phyloP scores from a whole-genome alignment of 1,140 invertebrate genomes.

The Sinonovacula constricta region DNA sequence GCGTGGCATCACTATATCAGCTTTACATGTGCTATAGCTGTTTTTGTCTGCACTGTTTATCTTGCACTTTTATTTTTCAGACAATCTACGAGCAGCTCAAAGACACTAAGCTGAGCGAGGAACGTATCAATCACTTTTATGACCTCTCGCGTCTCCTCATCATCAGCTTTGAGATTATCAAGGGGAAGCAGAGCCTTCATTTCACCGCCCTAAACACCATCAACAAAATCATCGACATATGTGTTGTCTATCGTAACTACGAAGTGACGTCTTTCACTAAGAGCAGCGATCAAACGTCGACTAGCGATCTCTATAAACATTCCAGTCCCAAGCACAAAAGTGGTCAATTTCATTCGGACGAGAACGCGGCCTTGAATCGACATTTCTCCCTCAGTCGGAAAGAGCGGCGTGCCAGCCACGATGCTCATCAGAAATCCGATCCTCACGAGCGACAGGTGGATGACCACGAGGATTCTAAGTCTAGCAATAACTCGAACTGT shows the following conservation, averaged over 20 bases:
- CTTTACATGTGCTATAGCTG: too few species aligned
- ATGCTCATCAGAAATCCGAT: conserved; percentile 45
- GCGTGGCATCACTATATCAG: too few species aligned
- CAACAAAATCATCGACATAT: conserved; percentile 83
- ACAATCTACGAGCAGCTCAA: conserved; percentile 74
- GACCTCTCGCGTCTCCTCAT: conserved; percentile 80
- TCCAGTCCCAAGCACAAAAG: conserved; percentile 52
- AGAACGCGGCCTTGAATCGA: conserved; percentile 37
- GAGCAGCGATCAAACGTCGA: conserved; percentile 50
- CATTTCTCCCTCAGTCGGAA: conserved; percentile 42
- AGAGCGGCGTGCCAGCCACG: conserved; percentile 40
- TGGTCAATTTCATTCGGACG: conserved; percentile 40
- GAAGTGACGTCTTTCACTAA: conserved; percentile 57
- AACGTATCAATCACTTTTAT: conserved; percentile 72
- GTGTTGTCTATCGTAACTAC: conserved; percentile 74
- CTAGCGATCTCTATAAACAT: conserved; percentile 6
- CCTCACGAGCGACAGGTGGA: conserved; percentile 49
- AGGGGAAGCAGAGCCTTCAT: conserved; percentile 82
- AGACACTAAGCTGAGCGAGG: conserved; percentile 48
- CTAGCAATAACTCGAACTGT: conserved; percentile 36
- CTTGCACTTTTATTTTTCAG: too few species aligned
- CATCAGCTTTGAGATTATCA: conserved; percentile 80
- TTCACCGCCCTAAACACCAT: conserved; percentile 82
- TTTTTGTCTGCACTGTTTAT: too few species aligned
- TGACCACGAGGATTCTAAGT: conserved; percentile 54